phyloP scores from a whole-genome alignment of 2,797 vertebrate genomes.

The Hemibagrus guttatus region DNA sequence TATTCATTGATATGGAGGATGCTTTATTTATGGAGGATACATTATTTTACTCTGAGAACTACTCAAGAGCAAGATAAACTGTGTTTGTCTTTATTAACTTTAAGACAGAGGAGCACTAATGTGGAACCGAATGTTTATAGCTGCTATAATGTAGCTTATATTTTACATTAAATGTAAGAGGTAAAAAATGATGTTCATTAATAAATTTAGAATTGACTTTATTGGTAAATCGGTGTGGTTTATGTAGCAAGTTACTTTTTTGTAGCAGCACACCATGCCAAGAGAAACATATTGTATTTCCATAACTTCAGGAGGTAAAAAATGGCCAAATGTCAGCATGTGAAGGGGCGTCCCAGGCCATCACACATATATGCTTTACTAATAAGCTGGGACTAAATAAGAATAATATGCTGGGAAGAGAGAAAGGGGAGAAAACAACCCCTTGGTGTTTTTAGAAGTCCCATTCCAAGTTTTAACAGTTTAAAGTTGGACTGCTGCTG shows the following conservation, averaged over 20 bases:
- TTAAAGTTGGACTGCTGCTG: background rate
- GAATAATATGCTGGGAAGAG: background rate
- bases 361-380: background rate
- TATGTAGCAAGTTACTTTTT: background rate
- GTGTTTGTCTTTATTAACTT: background rate
- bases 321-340: background rate
- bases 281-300: background rate
- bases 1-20: background rate
- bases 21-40: background rate
- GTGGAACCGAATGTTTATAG: background rate
- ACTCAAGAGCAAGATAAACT: background rate
- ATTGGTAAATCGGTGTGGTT: background rate
- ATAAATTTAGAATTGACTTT: background rate
- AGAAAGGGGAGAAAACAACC: background rate
- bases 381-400: background rate
- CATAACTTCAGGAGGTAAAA: background rate
- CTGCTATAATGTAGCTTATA: background rate
- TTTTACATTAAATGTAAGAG: background rate
- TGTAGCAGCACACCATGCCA: background rate
- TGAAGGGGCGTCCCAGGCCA: background rate
- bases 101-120: background rate
- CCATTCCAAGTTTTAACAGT: conserved; percentile 5
- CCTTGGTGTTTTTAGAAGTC: background rate
- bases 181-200: background rate
- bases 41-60: background rate